Base-by-base conservation (phyloP, 2,113 vertebrate species). In the Pongo pygmaeus region DNA sequence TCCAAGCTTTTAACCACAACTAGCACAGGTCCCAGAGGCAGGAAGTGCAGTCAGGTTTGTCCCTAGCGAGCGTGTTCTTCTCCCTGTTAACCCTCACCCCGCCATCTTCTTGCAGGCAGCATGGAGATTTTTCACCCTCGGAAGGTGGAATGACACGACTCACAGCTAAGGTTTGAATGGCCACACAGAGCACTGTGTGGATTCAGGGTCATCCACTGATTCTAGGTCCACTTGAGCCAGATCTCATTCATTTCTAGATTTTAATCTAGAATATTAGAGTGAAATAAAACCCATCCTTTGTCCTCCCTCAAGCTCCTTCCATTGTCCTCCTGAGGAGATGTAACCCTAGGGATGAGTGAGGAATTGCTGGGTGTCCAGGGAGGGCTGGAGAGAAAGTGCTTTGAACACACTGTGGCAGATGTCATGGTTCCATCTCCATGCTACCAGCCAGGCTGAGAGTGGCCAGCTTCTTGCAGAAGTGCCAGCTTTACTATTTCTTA, bases 171-270 rank as follows among this genome's bases (percentile, higher is more conserved):
- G 14, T 9, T 8, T 27, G 14, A 35, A 20, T 0, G 0, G 46
- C n/a, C 2, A 5, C 3, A 0, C 0, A 2, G 3, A 38, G 5
- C 22, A 1, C 40, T 1, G 23, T 27, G 67, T 3, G 12, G 52
- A 22, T 46, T 87, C 61, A 13, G 18, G 22, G 3, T 32, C 43
- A 50, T 4, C 77, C 20, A 8, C 59, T 3, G 25, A 35, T 55
- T 69, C 86, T 52, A 43, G 46, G 55, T 77, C 70, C 14, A 8
- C 43, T 1, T 0, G 27, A 57, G 30, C 17, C 11, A 25, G 9
- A 72, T 90, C 16, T 35, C 35, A 13, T 32, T 83, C n/a, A 1
- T 77, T 67, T 85, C 61, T 55, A 72, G 81, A 48, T 40, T 83
- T 32, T 12, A n/a, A 22, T n/a, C 57, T 38, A 52, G 50, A 88